Evolutionary conservation across 2,113 vertebrate species (phyloP).

Genomic region (Petrocephalus microphthalmus): DNA sequence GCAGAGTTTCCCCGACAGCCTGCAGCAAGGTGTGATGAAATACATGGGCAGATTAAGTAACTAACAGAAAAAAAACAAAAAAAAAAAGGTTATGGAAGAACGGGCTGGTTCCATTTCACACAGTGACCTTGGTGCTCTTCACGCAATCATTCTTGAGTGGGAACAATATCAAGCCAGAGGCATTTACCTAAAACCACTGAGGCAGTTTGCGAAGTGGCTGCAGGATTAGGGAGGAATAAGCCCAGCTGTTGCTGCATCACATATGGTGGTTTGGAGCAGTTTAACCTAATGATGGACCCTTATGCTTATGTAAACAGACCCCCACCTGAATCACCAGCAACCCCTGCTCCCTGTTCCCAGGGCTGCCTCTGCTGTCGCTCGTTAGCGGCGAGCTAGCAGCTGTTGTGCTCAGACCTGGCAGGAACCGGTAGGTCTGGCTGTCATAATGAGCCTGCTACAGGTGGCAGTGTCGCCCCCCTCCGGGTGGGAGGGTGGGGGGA

Average conservation of each 20-base stretch:
- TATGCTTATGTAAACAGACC: background rate
- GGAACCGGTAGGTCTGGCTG: background rate
- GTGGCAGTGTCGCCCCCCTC: background rate
- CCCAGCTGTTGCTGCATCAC: background rate
- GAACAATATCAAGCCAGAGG: background rate
- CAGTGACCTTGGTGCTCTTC: background rate
- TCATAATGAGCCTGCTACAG: background rate
- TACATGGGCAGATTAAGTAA: background rate
- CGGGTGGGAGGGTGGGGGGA: background rate
- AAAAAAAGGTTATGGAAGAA: background rate
- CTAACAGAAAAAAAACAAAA: background rate
- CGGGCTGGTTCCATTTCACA: background rate
- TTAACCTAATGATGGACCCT: background rate
- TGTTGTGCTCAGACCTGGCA: background rate
- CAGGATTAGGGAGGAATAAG: background rate
- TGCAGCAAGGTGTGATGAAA: background rate
- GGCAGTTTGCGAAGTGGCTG: background rate
- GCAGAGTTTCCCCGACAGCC: background rate
- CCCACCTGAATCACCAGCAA: background rate
- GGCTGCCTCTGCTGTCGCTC: background rate
- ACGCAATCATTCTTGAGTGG: background rate
- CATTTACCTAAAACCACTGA: background rate
- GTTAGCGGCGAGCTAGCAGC: background rate
- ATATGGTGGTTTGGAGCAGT: background rate
- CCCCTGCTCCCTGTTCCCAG: background rate